Conservation (phyloP, 35 echinoderm and acorn worm species). For the Ophioderma brevispina region DNA sequence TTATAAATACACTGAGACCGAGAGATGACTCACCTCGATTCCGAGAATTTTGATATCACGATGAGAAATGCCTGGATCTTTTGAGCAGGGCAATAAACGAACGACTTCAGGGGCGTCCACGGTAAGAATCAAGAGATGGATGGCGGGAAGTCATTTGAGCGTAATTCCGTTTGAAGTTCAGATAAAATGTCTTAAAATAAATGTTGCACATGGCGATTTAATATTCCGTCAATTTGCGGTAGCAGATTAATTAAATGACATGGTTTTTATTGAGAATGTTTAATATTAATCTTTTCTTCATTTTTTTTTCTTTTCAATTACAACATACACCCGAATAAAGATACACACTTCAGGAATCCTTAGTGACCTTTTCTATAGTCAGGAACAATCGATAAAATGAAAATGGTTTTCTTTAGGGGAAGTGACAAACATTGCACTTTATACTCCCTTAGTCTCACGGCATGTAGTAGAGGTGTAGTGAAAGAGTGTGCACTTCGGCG, state of each 20-base stretch:
- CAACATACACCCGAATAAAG: no score
- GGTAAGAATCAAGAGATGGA: slow-evolving; percentile 1
- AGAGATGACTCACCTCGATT: slow-evolving; percentile 44
- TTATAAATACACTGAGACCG: slow-evolving; percentile 58
- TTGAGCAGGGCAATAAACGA: slow-evolving; percentile 92
- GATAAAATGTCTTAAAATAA: neutral
- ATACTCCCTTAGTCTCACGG: no score
- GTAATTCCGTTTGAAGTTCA: neutral
- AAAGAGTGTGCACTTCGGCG: no score
- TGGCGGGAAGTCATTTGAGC: neutral
- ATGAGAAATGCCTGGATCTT: slow-evolving; percentile 59
- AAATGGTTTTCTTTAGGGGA: no score
- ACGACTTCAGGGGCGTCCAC: slow-evolving; percentile 90
- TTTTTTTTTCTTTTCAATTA: no score
- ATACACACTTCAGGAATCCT: neutral
- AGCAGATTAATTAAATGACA: neutral
- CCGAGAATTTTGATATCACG: slow-evolving; percentile 77
- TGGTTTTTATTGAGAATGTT: neutral
- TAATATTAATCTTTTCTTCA: neutral
- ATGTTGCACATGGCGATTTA: no score
- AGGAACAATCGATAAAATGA: no score
- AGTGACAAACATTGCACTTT: no score
- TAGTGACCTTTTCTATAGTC: neutral
- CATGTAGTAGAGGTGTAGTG: no score
- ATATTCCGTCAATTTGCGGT: no score